Conservation (phyloP, 2,888 invertebrate species). For the Siphlonurus alternatus region DNA sequence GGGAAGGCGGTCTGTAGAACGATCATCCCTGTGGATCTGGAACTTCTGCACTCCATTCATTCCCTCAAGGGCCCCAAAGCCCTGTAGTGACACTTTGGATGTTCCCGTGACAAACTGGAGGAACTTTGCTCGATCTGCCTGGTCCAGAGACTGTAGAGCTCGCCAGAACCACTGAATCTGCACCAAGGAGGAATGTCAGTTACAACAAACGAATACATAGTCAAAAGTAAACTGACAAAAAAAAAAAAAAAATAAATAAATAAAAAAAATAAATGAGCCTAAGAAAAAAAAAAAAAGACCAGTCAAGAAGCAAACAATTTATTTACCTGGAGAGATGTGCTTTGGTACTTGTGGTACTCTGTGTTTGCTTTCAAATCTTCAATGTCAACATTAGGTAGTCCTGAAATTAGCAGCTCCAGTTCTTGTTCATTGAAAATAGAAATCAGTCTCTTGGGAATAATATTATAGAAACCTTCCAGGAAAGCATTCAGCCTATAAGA, state of each 20-base stretch:
- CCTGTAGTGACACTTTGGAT: slow-evolving; percentile 78
- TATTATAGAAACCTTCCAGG: slow-evolving; percentile 79
- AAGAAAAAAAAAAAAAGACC: too few relatives aligned
- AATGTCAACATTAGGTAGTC: slow-evolving; percentile 77
- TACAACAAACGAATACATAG: not conserved
- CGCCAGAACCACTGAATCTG: slow-evolving; percentile 91
- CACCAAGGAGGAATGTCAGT: slow-evolving; percentile 15
- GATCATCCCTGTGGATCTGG: slow-evolving; percentile 77
- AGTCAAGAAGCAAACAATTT: too few relatives aligned
- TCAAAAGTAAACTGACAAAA: not conserved
- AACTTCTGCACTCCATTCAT: slow-evolving; percentile 90
- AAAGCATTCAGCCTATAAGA: slow-evolving; percentile 52
- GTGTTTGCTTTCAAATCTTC: slow-evolving; percentile 77
- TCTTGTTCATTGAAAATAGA: slow-evolving; percentile 89
- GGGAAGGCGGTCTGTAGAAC: slow-evolving; percentile 73
- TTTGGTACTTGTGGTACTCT: slow-evolving; percentile 79
- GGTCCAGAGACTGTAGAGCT: slow-evolving; percentile 73
- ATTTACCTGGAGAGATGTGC: slow-evolving; percentile 65
- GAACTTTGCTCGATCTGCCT: slow-evolving; percentile 78
- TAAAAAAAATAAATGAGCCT: too few relatives aligned
- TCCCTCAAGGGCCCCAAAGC: slow-evolving; percentile 72
- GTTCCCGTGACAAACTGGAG: slow-evolving; percentile 87
- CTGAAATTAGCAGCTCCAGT: slow-evolving; percentile 72
- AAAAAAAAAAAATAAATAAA: too few relatives aligned
- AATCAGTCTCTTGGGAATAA: slow-evolving; percentile 77